phyloP scores from a whole-genome alignment of 2,113 vertebrate species.

The Chlorocebus sabaeus region DNA sequence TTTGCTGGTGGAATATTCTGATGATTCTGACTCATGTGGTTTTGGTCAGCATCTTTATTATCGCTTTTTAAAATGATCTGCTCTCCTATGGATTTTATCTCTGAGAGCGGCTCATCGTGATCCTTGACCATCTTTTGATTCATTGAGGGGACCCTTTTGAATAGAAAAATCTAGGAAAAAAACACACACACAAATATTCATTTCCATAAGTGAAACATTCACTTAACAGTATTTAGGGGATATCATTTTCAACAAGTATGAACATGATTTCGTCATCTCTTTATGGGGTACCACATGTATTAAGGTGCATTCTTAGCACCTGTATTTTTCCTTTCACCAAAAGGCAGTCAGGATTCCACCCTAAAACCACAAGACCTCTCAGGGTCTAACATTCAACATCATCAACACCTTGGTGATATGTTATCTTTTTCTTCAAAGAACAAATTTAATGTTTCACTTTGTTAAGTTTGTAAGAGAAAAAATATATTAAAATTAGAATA shows the following conservation, averaged over 20 bases:
- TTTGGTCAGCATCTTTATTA: conserved; percentile 79
- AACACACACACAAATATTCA: conserved; percentile 17
- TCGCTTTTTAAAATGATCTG: conserved; percentile 68
- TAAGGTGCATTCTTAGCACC: background rate
- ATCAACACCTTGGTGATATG: background rate
- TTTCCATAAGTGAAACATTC: conserved; percentile 53
- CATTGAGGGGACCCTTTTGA: conserved; percentile 77
- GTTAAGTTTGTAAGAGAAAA: background rate
- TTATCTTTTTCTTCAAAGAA: conserved; percentile 21
- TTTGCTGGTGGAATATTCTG: conserved; percentile 62
- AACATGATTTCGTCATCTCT: conserved; percentile 10
- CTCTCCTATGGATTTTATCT: conserved; percentile 71
- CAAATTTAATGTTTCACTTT: background rate
- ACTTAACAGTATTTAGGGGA: background rate
- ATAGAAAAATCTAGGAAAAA: conserved; percentile 82
- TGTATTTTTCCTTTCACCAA: conserved; percentile 19
- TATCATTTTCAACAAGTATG: conserved; percentile 34
- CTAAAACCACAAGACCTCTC: background rate
- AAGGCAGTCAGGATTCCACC: background rate
- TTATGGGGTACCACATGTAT: background rate
- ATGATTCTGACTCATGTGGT: conserved; percentile 66
- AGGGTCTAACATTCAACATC: background rate
- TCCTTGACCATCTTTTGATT: conserved; percentile 75
- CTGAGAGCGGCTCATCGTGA: conserved; percentile 66
- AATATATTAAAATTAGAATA: background rate